These are phyloP conservation scores for Muscicapa comitata DNA, from an alignment of 2,797 vertebrate genomes.

Conservation along the genomic window DNA sequence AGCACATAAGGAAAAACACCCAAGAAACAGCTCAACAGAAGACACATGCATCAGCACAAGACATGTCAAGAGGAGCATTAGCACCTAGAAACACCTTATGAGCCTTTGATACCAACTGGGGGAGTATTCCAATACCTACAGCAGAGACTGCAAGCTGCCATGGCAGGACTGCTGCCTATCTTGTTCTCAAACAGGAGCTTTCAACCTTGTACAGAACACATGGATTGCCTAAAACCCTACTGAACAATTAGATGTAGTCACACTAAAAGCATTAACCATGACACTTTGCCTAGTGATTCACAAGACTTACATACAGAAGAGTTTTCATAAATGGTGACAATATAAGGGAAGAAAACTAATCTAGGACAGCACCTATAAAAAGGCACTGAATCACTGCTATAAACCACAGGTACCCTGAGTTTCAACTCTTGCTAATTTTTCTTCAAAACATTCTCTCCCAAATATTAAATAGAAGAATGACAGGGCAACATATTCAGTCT, in stretches of 20 bases:
- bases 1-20: neutral
- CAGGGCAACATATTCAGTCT: neutral
- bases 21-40: neutral
- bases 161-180: neutral
- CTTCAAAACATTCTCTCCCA: neutral
- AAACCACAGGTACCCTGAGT: neutral
- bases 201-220: accelerated
- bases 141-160: neutral
- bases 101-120: neutral
- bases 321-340: neutral
- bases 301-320: neutral
- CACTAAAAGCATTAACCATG: neutral
- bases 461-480: neutral
- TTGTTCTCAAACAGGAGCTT: neutral
- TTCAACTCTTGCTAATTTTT: neutral
- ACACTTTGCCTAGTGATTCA: neutral
- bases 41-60: neutral
- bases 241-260: neutral
- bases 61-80: neutral
- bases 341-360: neutral
- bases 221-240: neutral
- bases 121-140: neutral
- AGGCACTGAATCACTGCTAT: neutral
- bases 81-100: neutral
- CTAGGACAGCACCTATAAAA: neutral